Percentiles rank a stretch among this genome's conserved stretches.
phyloP scores from a whole-genome alignment of 1,140 invertebrate genomes.

The Gonioctena quinquepunctata region DNA sequence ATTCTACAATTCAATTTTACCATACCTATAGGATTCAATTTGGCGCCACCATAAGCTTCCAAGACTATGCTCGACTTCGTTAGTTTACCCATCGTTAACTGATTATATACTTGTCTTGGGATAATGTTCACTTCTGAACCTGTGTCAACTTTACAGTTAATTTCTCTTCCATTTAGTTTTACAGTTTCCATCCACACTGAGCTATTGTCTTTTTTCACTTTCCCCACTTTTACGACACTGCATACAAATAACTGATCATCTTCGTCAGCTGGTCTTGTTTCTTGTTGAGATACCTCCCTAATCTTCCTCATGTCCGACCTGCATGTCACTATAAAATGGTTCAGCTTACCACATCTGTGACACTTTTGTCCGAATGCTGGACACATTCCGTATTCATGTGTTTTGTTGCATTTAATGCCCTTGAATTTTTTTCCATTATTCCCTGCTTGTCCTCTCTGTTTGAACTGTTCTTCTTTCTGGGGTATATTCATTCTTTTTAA shows the following conservation, averaged over 20 bases:
- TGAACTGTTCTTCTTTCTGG: background rate
- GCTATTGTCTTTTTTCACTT: background rate
- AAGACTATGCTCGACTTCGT: constrained; percentile 3
- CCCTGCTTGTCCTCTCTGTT: background rate
- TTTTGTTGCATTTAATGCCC: constrained; percentile 13
- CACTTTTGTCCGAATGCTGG: constrained; percentile 20
- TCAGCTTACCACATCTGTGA: constrained; percentile 9
- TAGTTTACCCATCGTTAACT: constrained; percentile 1
- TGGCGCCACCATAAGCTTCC: constrained; percentile 15
- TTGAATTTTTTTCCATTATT: background rate
- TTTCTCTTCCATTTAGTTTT: background rate
- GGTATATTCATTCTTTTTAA: constrained; percentile 6
- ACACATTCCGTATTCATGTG: background rate
- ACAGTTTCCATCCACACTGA: background rate
- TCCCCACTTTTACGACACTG: background rate
- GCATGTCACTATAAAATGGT: constrained; percentile 13
- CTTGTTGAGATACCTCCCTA: background rate
- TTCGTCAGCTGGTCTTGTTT: background rate
- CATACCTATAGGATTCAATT: constrained; percentile 1
- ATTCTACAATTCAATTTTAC: background rate
- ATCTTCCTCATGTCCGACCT: background rate
- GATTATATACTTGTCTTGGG: constrained; percentile 1
- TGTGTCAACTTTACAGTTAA: constrained; percentile 17
- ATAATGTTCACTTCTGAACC: constrained; percentile 19
- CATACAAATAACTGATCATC: background rate